phyloP scores from a whole-genome alignment of 2,888 invertebrate species.

The Sepiola atlantica region DNA sequence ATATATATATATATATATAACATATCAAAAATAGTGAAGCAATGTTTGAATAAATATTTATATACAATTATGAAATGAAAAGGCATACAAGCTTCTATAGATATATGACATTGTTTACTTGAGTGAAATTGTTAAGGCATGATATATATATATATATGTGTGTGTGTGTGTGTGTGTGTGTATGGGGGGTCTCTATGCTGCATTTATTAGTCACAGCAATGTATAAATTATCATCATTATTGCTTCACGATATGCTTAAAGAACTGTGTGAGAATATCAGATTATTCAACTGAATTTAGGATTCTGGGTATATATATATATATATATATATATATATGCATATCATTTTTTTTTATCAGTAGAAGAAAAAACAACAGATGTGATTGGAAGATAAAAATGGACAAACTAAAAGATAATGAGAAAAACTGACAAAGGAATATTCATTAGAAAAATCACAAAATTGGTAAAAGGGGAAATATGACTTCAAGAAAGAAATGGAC shows the following conservation, averaged over 20 bases:
- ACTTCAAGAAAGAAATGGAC: not conserved
- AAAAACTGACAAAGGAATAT: not conserved
- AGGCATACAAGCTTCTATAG: not conserved
- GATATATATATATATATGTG: not conserved
- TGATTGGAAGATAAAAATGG: not conserved
- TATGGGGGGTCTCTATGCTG: not conserved
- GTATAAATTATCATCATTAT: slow-evolving; percentile 33
- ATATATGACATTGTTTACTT: not conserved
- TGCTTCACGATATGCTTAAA: not conserved
- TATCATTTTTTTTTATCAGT: not conserved
- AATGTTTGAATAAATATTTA: not conserved
- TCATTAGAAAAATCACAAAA: not conserved
- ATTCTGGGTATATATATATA: not conserved
- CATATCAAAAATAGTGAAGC: not conserved
- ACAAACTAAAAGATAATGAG: not conserved
- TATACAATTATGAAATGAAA: not conserved
- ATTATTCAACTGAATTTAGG: not conserved
- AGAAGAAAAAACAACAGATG: not conserved
- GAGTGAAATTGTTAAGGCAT: not conserved
- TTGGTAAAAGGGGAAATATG: not conserved
- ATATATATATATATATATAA: not conserved
- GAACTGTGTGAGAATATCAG: not conserved
- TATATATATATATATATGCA: no score
- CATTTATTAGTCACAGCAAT: slow-evolving; percentile 23
- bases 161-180: not conserved